phyloP scores from a whole-genome alignment of 2,888 invertebrate species.

The Ashinkailepas kermadecensis region DNA sequence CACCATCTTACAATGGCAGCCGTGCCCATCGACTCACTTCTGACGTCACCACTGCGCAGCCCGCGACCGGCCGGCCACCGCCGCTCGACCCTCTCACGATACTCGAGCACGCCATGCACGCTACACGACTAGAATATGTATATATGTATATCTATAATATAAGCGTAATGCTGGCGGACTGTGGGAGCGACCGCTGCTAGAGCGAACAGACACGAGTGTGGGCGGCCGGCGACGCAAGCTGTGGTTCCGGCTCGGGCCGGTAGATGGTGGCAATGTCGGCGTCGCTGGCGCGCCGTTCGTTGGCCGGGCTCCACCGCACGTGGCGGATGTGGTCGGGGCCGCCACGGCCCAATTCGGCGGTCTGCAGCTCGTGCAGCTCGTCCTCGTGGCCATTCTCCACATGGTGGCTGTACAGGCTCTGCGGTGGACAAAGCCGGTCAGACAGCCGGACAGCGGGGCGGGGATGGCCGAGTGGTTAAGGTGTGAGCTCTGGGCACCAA shows the following conservation, averaged over 20 bases:
- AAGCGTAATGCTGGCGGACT: conserved; percentile 7
- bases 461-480: too few species aligned
- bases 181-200: neutral
- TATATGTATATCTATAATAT: neutral
- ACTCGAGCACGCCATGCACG: neutral
- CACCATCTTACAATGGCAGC: too few species aligned
- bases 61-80: neutral
- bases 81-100: neutral
- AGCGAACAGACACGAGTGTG: neutral
- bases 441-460: too few species aligned
- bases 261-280: neutral
- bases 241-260: neutral
- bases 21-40: neutral
- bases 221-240: neutral
- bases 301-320: too few species aligned
- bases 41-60: too few species aligned
- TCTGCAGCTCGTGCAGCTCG: neutral
- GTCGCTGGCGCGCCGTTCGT: too few species aligned
- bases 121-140: neutral
- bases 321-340: neutral
- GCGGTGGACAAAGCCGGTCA: neutral
- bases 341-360: neutral
- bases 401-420: neutral
- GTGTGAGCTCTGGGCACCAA: too few species aligned
- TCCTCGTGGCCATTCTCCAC: neutral